Base-by-base conservation (phyloP, 1,140 invertebrate genomes). In the Spodoptera litura region DNA sequence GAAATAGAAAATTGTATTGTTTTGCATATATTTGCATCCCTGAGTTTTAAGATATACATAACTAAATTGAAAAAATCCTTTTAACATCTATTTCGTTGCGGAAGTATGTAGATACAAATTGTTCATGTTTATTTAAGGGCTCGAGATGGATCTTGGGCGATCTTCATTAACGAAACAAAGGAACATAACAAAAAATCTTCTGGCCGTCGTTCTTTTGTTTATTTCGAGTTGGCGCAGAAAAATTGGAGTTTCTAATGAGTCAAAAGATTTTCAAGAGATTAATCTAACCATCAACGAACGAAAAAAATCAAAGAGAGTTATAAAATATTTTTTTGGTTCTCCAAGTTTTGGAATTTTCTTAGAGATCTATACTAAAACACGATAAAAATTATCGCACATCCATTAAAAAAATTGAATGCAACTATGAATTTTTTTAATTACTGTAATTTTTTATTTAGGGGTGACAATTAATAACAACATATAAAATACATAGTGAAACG, bases 91-190 rank as follows among this genome's bases (percentile, higher is more conserved):
- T 64, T 49, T 49, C n/a, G 15, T 44, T 44, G 20, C 15, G 15
- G n/a, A 15, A 44, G 35, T 61, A 61, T 61, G 12, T 11, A 44
- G 15, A 44, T 72, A 72, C 35, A 56, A 58, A 38, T 58, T 44
- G 25, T 38, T 66, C 20, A 66, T 49, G 62, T 66, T 66, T 49
- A 58, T 72, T 72, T 72, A 58, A 72, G 35, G 70, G 53, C n/a
- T 31, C 15, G 13, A 56, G 35, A 58, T 56, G 31, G n/a, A 72
- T 71, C 77, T 73, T 62, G 55, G 20, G 56, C 68, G 27, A 64
- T 70, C 68, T 61, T 78, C 71, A 73, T 78, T 72, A 73, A 78
- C 31, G 59, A 51, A 74, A 79, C 61, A 79, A 79, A 66, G 53
- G 78, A 20, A 61, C 51, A 73, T 58, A 49, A 74, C 27, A 74